Base-by-base conservation (phyloP, 1,140 invertebrate genomes). In the Episyrphus balteatus region DNA sequence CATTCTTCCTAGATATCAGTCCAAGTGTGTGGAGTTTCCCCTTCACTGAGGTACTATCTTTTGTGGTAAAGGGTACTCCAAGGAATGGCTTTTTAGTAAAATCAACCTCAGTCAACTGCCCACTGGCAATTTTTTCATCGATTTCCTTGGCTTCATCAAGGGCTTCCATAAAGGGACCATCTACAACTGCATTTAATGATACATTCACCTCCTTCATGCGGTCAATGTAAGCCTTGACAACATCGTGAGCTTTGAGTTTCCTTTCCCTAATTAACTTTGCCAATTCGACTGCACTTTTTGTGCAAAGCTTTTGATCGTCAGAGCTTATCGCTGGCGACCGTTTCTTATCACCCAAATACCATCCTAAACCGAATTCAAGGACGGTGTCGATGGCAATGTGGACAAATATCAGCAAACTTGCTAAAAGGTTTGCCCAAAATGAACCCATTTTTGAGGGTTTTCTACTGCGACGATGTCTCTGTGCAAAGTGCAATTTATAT, bases 61-160 rank as follows among this genome's bases (percentile, higher is more conserved):
- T 81, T 0, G 77, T 71, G 10, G 87, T 90, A 60, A 93, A 91
- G 3, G 90, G 90, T 15, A 93, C 79, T 19, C 85, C 85, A 31
- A 87, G 62, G 52, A 86, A 84, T 34, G 83, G 84, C 70, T 79
- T 79, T 3, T 74, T 62, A n/a, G 71, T 53, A 42, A 84, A 73
- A 46, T 76, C 70, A 17, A 78, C 73, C 13, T 78, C 71, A 0
- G 66, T 59, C n/a, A 75, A 57, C 41, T 58, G 55, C 10, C 77
- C 72, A 15, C 65, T 71, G 47, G 71, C 68, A 17, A 92, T 74
- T 33, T 77, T 68, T 53, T 75, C 60, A 66, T 95, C 91, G 12
- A 86, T 75, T 51, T 72, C 65, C 50, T 72, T 70, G 0, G 91
- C 90, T 56, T 92, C 85, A 51, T 80, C 66, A 8, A 92, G 61